Evolutionary conservation across 2,113 vertebrate species (phyloP), one percentile per base, ranked within the genome.

Genomic region (Sebastes schlegelii): DNA sequence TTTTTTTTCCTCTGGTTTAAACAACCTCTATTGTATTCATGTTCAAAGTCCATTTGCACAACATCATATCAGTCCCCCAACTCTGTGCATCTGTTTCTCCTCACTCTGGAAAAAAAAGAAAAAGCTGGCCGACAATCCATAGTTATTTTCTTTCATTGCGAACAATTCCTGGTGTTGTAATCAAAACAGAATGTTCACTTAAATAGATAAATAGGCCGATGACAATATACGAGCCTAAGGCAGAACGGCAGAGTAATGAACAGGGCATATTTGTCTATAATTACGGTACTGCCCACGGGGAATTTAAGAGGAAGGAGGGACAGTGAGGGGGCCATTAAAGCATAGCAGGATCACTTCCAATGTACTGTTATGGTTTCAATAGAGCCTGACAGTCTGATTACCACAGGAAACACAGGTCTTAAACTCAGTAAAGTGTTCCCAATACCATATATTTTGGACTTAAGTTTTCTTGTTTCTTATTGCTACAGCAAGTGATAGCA

Each of bases 221-320:
- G 86, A 91, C 80, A 90, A 84, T 80, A 84, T 79, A 76, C 75
- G 68, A 90, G 87, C 91, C 84, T 34, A 63, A 79, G 89, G 87
- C 89, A 80, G 78, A 78, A 74, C 67, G 49, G 85, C 86, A 90
- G 60, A 79, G 79, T 92, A 91, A 92, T 88, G 85, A 94, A 92
- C 78, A 80, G 75, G 80, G 90, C 73, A 88, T 89, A 94, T 92
- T 92, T 94, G 91, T 90, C 88, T 81, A 76, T 91, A 93, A 94
- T 95, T 93, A 92, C 75, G 49, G 77, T 86, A 86, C 70, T 82
- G 88, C 89, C 93, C 75, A 82, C 72, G 83, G 90, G 89, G 86
- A 87, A 81, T 90, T 81, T 43, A 60, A 62, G 58, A 82, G 89
- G 85, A 67, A 74, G 73, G 77, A 68, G 79, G 79, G 85, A 74